A percentile compares a stretch with the other conserved stretches of the same genome.
Evolutionary conservation across 2,113 vertebrate species (phyloP).

Genomic region (Lethenteron camtschaticum): DNA sequence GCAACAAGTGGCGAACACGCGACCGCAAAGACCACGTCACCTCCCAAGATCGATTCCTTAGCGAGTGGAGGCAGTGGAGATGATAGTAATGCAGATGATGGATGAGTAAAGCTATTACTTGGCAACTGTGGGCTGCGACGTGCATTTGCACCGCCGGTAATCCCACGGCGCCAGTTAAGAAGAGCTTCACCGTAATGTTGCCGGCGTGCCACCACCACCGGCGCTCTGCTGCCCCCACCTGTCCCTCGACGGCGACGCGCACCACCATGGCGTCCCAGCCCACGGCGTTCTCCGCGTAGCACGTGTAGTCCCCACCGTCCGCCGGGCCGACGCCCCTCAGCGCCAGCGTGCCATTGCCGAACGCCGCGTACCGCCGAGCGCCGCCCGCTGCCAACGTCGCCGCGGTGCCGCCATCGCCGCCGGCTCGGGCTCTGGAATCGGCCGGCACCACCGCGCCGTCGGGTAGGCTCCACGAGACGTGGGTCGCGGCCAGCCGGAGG

Average conservation of each 20-base stretch:
- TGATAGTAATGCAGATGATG: constrained; percentile 23
- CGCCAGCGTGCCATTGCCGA: constrained; percentile 33
- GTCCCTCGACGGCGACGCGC: constrained; percentile 22
- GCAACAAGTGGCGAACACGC: no score
- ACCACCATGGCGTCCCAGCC: constrained; percentile 33
- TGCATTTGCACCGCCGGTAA: constrained; percentile 17
- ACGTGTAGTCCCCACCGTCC: constrained; percentile 38
- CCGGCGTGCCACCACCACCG: constrained; percentile 14
- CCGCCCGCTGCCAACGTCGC: background rate
- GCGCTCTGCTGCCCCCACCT: constrained; percentile 20
- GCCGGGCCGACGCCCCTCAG: constrained; percentile 29
- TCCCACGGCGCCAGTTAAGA: constrained; percentile 18
- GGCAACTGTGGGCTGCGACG: constrained; percentile 21
- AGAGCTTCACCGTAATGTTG: constrained; percentile 16
- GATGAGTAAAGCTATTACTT: constrained; percentile 31
- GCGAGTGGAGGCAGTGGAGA: constrained; percentile 17
- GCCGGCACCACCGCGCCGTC: constrained; percentile 37
- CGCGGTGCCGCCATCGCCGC: constrained; percentile 25
- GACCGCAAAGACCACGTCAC: no score
- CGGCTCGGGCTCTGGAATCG: constrained; percentile 19
- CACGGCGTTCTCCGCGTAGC: constrained; percentile 30
- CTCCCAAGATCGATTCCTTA: no score
- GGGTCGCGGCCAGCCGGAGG: constrained; percentile 33
- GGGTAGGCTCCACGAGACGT: constrained; percentile 35
- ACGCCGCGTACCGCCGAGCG: constrained; percentile 25